These are phyloP conservation scores for Palloptera scutellata DNA, from an alignment of 2,888 invertebrate genomes.

Conservation along the genomic window DNA sequence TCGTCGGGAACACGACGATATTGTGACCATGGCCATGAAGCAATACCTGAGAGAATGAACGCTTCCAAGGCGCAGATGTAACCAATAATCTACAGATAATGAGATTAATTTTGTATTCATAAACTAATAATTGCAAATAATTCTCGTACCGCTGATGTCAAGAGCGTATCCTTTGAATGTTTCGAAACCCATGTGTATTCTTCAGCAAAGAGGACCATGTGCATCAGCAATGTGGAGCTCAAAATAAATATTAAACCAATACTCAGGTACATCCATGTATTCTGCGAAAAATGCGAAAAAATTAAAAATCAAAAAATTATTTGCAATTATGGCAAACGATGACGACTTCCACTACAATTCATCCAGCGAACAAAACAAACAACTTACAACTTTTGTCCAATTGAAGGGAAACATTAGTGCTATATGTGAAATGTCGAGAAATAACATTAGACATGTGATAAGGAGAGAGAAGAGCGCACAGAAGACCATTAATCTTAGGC, in stretches of 20 bases:
- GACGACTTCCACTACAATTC: not conserved
- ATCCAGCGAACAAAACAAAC: not conserved
- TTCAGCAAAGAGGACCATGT: conserved; percentile 73
- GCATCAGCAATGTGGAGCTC: conserved; percentile 74
- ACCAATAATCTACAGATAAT: conserved; percentile 67
- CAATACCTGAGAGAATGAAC: conserved; percentile 68
- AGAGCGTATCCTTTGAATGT: conserved; percentile 75
- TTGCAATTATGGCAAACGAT: conserved; percentile 5
- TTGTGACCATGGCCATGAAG: conserved; percentile 68
- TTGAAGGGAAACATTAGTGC: conserved; percentile 81
- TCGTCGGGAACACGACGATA: conserved; percentile 72
- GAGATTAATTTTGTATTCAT: conserved; percentile 2
- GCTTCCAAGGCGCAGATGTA: conserved; percentile 71
- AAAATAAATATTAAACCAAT: conserved; percentile 76
- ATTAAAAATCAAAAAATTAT: conserved; percentile 22
- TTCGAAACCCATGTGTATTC: conserved; percentile 75
- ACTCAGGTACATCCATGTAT: conserved; percentile 77
- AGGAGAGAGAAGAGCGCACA: conserved; percentile 78
- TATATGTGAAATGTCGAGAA: conserved; percentile 81
- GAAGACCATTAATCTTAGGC: conserved; percentile 80
- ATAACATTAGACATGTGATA: conserved; percentile 77
- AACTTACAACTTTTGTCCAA: conserved; percentile 79
- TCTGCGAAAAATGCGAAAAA: conserved; percentile 63
- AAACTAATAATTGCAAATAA: not conserved
- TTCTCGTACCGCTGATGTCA: conserved; percentile 71